Percentiles rank a stretch among this genome's conserved stretches.
These are phyloP conservation scores for Drosophila kikkawai DNA, from an alignment of 1,140 invertebrate genomes.

Conservation along the genomic window DNA sequence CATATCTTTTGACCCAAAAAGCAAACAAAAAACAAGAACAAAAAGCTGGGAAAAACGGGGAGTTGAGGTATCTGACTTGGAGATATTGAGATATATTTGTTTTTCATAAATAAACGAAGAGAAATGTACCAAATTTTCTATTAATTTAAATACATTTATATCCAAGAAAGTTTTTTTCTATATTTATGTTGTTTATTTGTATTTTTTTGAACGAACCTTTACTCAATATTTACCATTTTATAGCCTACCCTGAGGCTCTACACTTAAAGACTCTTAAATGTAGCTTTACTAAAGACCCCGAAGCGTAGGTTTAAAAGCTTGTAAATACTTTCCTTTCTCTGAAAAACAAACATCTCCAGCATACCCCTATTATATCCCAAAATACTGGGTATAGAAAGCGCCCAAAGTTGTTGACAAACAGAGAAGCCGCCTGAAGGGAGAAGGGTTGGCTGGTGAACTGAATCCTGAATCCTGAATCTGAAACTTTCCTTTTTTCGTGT, in stretches of 20 bases:
- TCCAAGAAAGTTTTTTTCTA: neutral
- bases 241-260: neutral
- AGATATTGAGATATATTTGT: neutral
- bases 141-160: neutral
- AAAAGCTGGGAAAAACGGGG: slow-evolving; percentile 23
- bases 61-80: neutral
- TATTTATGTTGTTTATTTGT: too few species aligned
- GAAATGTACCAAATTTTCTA: neutral
- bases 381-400: slow-evolving; percentile 10
- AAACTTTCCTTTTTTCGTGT: slow-evolving; percentile 53
- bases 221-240: neutral
- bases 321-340: neutral
- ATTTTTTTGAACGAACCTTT: too few species aligned
- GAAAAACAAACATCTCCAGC: neutral
- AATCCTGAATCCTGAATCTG: slow-evolving; percentile 32
- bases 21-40: slow-evolving; percentile 37
- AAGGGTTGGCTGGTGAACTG: neutral
- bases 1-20: slow-evolving; percentile 76
- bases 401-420: slow-evolving; percentile 79
- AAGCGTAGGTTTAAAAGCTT: neutral
- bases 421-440: neutral
- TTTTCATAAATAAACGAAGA: neutral
- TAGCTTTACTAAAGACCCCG: neutral
- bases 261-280: neutral
- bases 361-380: neutral